Evolutionary conservation across 2,113 vertebrate species (phyloP).

Genomic region (Orientallactaga bullata): DNA sequence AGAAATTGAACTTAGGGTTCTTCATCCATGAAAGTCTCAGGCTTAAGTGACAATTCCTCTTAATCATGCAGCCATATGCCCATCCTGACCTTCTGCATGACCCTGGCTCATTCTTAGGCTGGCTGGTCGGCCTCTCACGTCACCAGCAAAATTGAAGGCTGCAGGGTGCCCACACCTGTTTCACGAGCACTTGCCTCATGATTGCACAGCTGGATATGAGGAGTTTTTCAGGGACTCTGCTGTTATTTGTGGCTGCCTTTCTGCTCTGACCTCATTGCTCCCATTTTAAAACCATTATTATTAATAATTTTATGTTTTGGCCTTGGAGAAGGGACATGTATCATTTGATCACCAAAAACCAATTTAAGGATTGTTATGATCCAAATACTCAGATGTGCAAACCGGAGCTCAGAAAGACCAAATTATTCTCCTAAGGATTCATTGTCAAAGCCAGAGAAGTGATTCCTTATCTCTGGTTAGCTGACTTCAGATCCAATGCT

Average conservation of each 20-base stretch:
- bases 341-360: background rate
- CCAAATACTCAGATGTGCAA: conserved; percentile 40
- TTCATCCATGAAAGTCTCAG: too few species aligned
- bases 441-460: background rate
- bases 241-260: background rate
- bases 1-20: too few species aligned
- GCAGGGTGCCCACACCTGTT: background rate
- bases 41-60: too few species aligned
- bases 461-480: background rate
- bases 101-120: background rate
- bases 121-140: background rate
- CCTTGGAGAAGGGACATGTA: background rate
- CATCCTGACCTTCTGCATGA: too few species aligned
- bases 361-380: conserved; percentile 11
- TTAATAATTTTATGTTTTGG: background rate
- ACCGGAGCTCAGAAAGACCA: background rate
- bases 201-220: background rate
- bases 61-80: too few species aligned
- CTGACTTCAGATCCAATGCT: background rate
- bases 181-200: background rate
- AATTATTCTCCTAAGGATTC: background rate
- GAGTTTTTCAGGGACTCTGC: background rate
- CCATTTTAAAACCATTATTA: background rate
- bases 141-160: background rate
- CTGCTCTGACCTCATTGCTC: background rate